Base-by-base conservation (phyloP, 2,797 vertebrate species). In the Pseudopleuronectes americanus region DNA sequence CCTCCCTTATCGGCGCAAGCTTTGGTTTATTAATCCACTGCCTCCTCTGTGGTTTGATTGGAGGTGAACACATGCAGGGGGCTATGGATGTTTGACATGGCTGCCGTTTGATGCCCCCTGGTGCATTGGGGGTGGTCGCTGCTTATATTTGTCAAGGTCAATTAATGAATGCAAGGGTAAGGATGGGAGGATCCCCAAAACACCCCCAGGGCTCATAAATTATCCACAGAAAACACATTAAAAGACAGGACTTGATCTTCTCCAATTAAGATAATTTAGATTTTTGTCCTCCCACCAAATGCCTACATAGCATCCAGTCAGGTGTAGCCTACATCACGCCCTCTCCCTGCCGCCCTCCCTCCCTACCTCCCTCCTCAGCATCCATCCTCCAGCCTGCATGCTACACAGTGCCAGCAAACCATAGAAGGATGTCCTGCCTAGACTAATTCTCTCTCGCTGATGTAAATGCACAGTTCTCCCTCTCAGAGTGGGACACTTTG, bases 101-200 rank as follows among this genome's bases (percentile, higher is more conserved):
- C 86, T 55, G 83, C 79, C 51, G 80, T 91, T 85, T 89, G 89
- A 90, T 88, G 85, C 87, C 89, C 88, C 86, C 87, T 89, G 80
- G 87, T 90, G 88, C 84, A 86, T 74, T 70, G 76, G 72, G 60
- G 73, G 86, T 58, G 83, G 88, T 82, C 69, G 68, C 84, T 87
- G 90, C 89, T 90, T 90, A 88, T 92, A 92, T 94, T 93, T 94
- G 92, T 93, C 94, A 94, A 94, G 93, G 94, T 95, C 92, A 93
- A 93, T 95, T 93, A 92, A 93, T 91, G 90, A 88, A 91, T 84
- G 83, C 80, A 65, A 80, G 86, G 74, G 76, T 85, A 86, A 83
- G 74, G 82, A 87, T 80, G 79, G 70, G 87, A 81, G 85, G 79
- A 79, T 84, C 77, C 85, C 82, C 61, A 33, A 71, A 85, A 84